Evolutionary conservation across 2,113 vertebrate genomes (phyloP).

Genomic region (Rynchops niger): DNA sequence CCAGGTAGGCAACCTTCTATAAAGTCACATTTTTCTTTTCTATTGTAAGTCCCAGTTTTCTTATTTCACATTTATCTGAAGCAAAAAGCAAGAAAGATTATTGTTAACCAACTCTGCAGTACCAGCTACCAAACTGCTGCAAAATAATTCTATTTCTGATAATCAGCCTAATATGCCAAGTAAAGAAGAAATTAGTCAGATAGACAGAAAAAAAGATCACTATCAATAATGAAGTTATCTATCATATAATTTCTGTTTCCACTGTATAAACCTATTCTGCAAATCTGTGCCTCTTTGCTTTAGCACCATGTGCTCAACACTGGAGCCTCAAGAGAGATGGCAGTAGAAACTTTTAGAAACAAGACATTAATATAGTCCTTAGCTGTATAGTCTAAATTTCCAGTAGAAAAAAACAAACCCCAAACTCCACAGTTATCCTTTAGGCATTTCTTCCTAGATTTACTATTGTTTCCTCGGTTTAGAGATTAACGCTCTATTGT

Average conservation of each 20-base stretch:
- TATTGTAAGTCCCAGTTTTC: neutral
- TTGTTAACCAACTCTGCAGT: neutral
- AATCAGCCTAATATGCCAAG: neutral
- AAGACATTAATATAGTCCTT: neutral
- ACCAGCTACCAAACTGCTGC: neutral
- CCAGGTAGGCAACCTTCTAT: neutral
- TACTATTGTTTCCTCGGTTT: neutral
- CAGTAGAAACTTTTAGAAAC: neutral
- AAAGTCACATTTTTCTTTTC: neutral
- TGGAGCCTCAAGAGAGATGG: neutral
- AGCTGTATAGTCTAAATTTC: neutral
- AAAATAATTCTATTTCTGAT: neutral
- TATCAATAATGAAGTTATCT: neutral
- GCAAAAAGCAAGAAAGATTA: neutral
- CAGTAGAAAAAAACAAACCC: neutral
- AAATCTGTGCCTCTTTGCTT: neutral
- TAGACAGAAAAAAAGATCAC: neutral
- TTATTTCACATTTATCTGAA: neutral
- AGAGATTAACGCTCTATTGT: neutral
- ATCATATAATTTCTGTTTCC: neutral
- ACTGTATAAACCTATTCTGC: neutral
- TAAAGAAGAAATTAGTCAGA: neutral
- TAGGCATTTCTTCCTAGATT: neutral
- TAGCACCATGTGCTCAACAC: neutral
- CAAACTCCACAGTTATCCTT: neutral